These are phyloP conservation scores for Tipula confusa DNA, from an alignment of 2,888 invertebrate species.

Conservation along the genomic window DNA sequence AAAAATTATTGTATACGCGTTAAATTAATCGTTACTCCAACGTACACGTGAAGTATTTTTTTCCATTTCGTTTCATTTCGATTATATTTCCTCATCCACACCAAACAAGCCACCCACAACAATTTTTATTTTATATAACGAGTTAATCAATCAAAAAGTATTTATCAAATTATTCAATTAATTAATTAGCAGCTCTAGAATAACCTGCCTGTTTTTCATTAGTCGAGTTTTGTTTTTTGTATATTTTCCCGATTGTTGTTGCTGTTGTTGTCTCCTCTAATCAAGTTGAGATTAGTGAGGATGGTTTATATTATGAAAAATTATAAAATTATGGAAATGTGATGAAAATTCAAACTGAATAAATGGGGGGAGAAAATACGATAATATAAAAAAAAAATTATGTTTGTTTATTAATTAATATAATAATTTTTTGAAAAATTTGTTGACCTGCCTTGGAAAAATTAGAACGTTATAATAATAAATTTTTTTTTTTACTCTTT, in stretches of 20 bases:
- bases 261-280: neutral
- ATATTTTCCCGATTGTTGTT: neutral
- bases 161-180: neutral
- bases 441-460: neutral
- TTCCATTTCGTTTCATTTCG: neutral
- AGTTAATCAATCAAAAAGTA: neutral
- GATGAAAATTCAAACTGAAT: neutral
- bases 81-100: neutral
- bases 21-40: neutral
- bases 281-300: neutral
- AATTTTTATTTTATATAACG: neutral
- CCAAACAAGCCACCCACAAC: neutral
- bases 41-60: neutral
- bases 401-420: too few relatives aligned
- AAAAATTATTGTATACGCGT: neutral
- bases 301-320: neutral
- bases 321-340: neutral
- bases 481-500: slow-evolving; percentile 34
- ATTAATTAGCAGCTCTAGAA: neutral
- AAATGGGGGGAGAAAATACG: too few relatives aligned
- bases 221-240: too few relatives aligned
- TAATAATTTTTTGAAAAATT: neutral
- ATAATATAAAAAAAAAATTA: too few relatives aligned
- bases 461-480: neutral
- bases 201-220: neutral